Conservation (phyloP, 2,113 vertebrate genomes). For the Cinclus cinclus region DNA sequence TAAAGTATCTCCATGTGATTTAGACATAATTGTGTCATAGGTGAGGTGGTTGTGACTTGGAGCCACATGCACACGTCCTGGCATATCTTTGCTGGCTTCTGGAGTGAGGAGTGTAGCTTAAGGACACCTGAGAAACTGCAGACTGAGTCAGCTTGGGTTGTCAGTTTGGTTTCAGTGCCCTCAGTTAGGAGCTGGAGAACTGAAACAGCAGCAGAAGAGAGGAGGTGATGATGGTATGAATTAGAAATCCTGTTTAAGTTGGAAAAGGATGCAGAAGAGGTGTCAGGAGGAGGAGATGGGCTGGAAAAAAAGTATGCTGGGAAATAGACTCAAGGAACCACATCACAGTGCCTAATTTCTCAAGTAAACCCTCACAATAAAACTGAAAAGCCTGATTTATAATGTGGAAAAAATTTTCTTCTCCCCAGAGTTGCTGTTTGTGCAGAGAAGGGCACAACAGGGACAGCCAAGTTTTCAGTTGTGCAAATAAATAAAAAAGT, state of each 20-base stretch:
- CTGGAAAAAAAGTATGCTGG: background rate
- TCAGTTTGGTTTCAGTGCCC: background rate
- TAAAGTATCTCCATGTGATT: background rate
- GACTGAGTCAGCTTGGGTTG: background rate
- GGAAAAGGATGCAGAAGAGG: background rate
- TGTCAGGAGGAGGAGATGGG: background rate
- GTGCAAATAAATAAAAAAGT: constrained; percentile 30
- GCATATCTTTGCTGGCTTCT: background rate
- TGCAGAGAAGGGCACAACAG: background rate
- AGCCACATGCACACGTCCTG: background rate
- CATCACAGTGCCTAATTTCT: background rate
- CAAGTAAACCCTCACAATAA: background rate
- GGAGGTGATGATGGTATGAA: background rate
- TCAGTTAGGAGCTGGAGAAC: background rate
- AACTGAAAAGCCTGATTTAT: background rate
- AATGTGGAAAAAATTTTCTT: background rate
- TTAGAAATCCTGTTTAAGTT: background rate
- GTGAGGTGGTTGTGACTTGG: background rate
- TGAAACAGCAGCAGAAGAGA: background rate
- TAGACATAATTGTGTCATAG: background rate
- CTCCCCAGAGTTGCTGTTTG: background rate
- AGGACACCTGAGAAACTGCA: background rate
- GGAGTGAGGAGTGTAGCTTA: background rate
- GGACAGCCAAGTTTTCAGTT: constrained; percentile 32
- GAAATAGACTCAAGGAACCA: background rate